Base-by-base conservation (phyloP, 2,797 vertebrate genomes). In the Tenualosa thibaudeaui region DNA sequence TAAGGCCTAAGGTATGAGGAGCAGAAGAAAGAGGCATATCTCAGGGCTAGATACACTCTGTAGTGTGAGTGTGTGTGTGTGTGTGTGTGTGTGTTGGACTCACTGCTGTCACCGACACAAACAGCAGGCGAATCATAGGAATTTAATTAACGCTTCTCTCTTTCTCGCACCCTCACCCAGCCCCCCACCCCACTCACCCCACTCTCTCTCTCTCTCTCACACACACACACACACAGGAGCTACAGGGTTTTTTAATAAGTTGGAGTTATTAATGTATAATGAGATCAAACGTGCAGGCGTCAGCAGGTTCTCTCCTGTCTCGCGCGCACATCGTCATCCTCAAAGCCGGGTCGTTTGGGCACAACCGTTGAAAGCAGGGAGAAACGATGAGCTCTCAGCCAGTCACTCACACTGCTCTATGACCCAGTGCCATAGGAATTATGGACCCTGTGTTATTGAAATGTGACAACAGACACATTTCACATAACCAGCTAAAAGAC, bases 1-100 rank as follows among this genome's bases (percentile, higher is more conserved):
- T 58, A 22, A 31, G 31, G 56, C 17, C 37, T 75, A 75, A 37
- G 3, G 19, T 31, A 26, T 31, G 13, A 75, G 31, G 68, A 75
- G 31, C 6, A 40, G 31, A 75, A 40, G 68, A 43, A 40, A 71
- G 65, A 71, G 26, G 31, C 31, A 12, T 7, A 43, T 75, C 37
- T 75, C 24, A 40, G 68, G 68, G 17, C 51, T 24, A 40, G 50
- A 17, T 82, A 60, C 15, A 40, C 46, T 31, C 13, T 7, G 40
- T 26, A 5, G 71, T 75, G 84, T 93, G 68, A 86, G 83, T 93
- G 68, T 87, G 83, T 82, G 68, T 81, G 46, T 2, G 15, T 60
- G 68, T 78, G 65, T 78, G 83, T 75, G 24, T 15, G 43, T n/a
- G 40, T 43, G 19, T 19, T 89, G 82, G 84, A 56, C 68, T 40